Conservation (phyloP, 2,797 vertebrate genomes). For the Zenarchopterus dispar region DNA sequence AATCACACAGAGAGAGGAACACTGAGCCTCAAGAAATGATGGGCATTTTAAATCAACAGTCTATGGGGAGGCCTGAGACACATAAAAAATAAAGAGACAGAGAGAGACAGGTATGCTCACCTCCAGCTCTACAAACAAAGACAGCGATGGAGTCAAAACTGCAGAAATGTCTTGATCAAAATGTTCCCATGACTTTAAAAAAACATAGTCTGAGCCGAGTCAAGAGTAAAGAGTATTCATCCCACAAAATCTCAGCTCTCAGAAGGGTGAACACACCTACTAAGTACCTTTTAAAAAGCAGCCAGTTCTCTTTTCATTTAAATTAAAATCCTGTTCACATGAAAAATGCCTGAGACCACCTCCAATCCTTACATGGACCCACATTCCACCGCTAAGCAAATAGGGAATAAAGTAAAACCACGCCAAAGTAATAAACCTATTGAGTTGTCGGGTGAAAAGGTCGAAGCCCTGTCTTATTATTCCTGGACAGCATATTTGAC, state of each 20-base stretch:
- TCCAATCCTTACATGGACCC: slow-evolving; percentile 4
- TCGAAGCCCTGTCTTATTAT: slow-evolving; percentile 54
- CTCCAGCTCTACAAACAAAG: no score
- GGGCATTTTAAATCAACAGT: slow-evolving; percentile 36
- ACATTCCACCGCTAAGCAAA: slow-evolving; percentile 50
- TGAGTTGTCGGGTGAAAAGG: slow-evolving; percentile 41
- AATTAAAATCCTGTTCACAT: slow-evolving; percentile 32
- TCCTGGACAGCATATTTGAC: slow-evolving; percentile 67
- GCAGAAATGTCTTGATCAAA: background rate
- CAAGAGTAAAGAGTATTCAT: background rate
- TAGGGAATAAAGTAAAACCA: slow-evolving; percentile 42
- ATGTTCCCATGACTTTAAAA: background rate
- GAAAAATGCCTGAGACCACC: slow-evolving; percentile 23
- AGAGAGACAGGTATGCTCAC: no score
- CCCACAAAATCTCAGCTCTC: slow-evolving; percentile 8
- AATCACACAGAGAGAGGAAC: slow-evolving; percentile 36
- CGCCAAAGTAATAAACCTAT: slow-evolving; percentile 19
- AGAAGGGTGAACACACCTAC: slow-evolving; percentile 18
- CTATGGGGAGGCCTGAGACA: background rate
- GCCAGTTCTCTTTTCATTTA: slow-evolving; percentile 19
- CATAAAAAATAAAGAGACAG: no score
- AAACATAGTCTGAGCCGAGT: background rate
- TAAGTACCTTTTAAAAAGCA: slow-evolving; percentile 6
- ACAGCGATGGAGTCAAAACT: background rate
- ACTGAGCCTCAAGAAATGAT: slow-evolving; percentile 32